phyloP scores from a whole-genome alignment of 2,113 vertebrate species.

The Sminthopsis crassicaudata region DNA sequence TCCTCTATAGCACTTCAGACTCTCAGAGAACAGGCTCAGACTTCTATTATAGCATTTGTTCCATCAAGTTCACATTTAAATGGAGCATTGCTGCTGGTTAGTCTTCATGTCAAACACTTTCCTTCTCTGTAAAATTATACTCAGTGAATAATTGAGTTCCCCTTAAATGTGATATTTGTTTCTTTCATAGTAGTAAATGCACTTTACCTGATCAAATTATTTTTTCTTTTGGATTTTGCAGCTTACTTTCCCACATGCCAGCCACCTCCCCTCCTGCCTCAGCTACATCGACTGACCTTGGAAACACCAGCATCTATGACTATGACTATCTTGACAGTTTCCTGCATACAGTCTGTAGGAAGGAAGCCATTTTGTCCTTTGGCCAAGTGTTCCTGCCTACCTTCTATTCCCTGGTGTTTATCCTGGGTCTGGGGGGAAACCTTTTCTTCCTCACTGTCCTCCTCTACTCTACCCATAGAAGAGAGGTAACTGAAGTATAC shows the following conservation, averaged over 20 bases:
- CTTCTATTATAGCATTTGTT: background rate
- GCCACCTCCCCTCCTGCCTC: background rate
- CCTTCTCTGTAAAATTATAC: background rate
- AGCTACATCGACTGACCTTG: background rate
- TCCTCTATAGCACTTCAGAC: background rate
- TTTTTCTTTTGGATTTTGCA: background rate
- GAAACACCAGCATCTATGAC: slow-evolving; percentile 41
- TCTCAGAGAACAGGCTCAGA: background rate
- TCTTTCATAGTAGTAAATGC: background rate
- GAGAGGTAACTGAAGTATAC: slow-evolving; percentile 76
- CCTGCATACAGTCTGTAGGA: slow-evolving; percentile 80
- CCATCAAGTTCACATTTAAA: background rate
- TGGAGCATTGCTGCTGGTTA: background rate
- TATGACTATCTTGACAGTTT: slow-evolving; percentile 69
- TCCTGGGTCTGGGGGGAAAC: slow-evolving; percentile 79
- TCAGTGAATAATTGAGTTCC: background rate
- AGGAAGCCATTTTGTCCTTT: slow-evolving; percentile 81
- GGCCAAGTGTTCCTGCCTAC: slow-evolving; percentile 80
- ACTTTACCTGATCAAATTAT: background rate
- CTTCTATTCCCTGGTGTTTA: slow-evolving; percentile 81
- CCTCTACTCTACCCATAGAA: slow-evolving; percentile 62
- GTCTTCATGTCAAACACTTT: background rate
- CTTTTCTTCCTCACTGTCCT: slow-evolving; percentile 76
- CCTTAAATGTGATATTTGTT: background rate
- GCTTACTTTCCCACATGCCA: slow-evolving; percentile 27